Percentiles rank a stretch among this genome's conserved stretches.
Conservation (phyloP, 1,140 invertebrate species). For the Aphis gossypii region DNA sequence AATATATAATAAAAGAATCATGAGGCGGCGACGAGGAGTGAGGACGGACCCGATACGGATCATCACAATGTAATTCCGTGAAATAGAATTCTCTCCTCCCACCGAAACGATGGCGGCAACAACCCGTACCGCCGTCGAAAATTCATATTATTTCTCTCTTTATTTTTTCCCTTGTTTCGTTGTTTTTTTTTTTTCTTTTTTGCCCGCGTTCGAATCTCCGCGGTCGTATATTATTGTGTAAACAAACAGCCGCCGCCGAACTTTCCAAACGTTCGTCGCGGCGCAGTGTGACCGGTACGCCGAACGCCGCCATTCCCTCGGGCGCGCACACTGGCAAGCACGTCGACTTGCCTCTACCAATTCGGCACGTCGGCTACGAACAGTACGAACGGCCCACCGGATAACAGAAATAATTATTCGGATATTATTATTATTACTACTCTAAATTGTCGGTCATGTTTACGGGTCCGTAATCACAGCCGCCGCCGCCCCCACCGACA, state of each 20-base stretch:
- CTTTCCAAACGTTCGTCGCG: constrained; percentile 44
- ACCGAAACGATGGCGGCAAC: neutral
- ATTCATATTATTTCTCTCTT: constrained; percentile 15
- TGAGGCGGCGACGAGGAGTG: neutral
- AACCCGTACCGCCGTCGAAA: constrained; percentile 13
- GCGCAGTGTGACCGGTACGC: constrained; percentile 39
- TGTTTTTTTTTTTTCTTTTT: constrained; percentile 44
- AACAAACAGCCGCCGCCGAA: constrained; percentile 48
- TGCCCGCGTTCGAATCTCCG: neutral
- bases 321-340: constrained; percentile 25
- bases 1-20: constrained; percentile 29
- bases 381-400: neutral
- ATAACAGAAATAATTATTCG: constrained; percentile 25
- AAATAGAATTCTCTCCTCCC: constrained; percentile 57
- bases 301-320: neutral
- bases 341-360: neutral
- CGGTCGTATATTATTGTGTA: neutral
- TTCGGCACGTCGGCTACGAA: neutral
- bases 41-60: constrained; percentile 55
- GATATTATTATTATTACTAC: neutral
- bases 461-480: neutral
- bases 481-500: neutral
- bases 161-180: constrained; percentile 22
- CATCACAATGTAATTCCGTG: constrained; percentile 57
- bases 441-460: neutral